These are phyloP conservation scores for Rhinichthys osculus DNA, from an alignment of 2,797 vertebrate species.

Conservation along the genomic window DNA sequence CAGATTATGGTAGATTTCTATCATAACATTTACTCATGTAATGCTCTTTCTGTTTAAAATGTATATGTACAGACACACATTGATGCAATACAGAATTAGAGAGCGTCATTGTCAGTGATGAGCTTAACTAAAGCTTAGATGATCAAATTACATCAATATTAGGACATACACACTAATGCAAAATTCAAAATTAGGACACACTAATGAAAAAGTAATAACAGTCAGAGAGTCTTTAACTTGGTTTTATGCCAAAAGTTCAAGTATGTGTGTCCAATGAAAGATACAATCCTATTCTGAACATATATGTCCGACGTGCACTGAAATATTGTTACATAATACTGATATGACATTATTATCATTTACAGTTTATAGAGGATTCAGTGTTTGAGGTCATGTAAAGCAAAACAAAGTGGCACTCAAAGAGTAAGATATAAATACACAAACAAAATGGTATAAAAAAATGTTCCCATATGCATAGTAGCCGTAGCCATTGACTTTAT, in stretches of 20 bases:
- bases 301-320: neutral
- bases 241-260: conserved; percentile 27
- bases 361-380: neutral
- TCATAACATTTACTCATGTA: neutral
- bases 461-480: neutral
- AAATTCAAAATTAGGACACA: neutral
- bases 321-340: conserved; percentile 15
- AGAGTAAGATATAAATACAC: neutral
- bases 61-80: neutral
- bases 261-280: conserved; percentile 13
- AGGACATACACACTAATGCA: neutral
- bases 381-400: neutral
- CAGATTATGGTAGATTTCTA: neutral
- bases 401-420: conserved; percentile 5
- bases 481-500: neutral
- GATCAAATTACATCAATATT: conserved; percentile 24
- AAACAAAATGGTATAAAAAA: conserved; percentile 12
- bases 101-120: conserved; percentile 17
- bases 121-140: conserved; percentile 35
- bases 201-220: neutral
- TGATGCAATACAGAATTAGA: conserved; percentile 9
- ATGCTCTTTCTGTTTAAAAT: neutral
- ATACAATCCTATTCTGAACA: neutral
- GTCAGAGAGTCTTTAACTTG: conserved; percentile 23
- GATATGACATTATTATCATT: neutral